These are phyloP conservation scores for Nanger granti DNA, from an alignment of 2,113 vertebrate genomes.

Conservation along the genomic window DNA sequence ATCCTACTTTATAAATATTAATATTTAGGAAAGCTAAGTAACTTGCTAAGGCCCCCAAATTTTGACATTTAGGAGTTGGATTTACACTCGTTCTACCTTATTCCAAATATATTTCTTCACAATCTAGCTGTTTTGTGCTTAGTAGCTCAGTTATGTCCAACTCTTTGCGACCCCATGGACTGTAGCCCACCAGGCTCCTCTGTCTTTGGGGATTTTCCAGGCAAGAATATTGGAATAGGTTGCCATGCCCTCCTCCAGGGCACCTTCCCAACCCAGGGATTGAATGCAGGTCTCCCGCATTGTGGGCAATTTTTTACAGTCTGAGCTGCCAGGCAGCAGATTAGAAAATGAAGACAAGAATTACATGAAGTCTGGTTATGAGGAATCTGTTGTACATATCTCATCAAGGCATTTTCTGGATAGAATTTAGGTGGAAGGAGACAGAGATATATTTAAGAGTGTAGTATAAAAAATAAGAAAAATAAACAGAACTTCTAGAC, in stretches of 20 bases:
- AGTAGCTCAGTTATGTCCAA: background rate
- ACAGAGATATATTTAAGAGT: background rate
- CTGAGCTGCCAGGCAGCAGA: background rate
- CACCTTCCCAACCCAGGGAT: background rate
- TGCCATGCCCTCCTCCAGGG: background rate
- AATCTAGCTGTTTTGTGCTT: background rate
- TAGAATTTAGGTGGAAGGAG: background rate
- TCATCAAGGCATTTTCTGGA: background rate
- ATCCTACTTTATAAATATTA: background rate
- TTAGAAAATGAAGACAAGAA: background rate
- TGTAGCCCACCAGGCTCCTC: accelerated
- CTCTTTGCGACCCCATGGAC: background rate
- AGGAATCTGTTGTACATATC: background rate
- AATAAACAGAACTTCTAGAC: background rate
- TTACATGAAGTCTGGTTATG: background rate
- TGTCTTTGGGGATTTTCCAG: background rate
- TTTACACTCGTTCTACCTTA: background rate
- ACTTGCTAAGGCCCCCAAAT: background rate
- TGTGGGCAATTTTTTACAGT: background rate
- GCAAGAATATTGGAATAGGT: background rate
- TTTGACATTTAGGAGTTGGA: background rate
- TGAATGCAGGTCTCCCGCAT: background rate
- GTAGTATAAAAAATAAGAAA: background rate
- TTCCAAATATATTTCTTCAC: background rate
- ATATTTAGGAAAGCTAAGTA: background rate